These are phyloP conservation scores for Hiodon tergisus DNA, from an alignment of 2,113 vertebrate species.

Conservation along the genomic window DNA sequence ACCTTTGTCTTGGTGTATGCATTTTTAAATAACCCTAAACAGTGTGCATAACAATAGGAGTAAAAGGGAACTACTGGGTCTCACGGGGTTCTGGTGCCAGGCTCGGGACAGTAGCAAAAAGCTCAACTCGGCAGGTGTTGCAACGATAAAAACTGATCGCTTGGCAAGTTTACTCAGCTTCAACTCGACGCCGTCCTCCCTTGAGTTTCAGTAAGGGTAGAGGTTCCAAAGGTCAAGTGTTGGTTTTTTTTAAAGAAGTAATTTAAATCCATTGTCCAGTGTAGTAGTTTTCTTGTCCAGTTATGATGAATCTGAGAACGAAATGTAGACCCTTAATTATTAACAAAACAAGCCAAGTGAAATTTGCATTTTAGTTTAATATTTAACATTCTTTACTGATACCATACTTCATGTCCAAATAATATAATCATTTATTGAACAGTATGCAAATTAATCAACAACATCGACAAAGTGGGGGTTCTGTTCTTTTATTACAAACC, in stretches of 20 bases:
- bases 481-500: background rate
- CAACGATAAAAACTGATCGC: constrained; percentile 42
- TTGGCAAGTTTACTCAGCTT: constrained; percentile 26
- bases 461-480: background rate
- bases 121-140: constrained; percentile 46
- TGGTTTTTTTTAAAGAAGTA: constrained; percentile 21
- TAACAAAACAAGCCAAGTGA: constrained; percentile 25
- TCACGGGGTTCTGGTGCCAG: background rate
- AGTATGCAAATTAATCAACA: background rate
- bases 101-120: constrained; percentile 11
- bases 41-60: no score
- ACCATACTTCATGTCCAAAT: constrained; percentile 47
- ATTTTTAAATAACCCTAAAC: no score
- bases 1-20: no score
- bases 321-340: constrained; percentile 21
- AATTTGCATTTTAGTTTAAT: constrained; percentile 68
- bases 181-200: background rate
- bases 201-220: constrained; percentile 11
- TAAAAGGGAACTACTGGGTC: no score
- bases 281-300: background rate
- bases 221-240: constrained; percentile 56
- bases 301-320: constrained; percentile 12
- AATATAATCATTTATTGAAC: constrained; percentile 22
- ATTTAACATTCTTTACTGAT: constrained; percentile 54
- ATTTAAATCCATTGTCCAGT: background rate